These are phyloP conservation scores for Phengaris arion DNA, from an alignment of 2,888 invertebrate genomes.

Conservation along the genomic window DNA sequence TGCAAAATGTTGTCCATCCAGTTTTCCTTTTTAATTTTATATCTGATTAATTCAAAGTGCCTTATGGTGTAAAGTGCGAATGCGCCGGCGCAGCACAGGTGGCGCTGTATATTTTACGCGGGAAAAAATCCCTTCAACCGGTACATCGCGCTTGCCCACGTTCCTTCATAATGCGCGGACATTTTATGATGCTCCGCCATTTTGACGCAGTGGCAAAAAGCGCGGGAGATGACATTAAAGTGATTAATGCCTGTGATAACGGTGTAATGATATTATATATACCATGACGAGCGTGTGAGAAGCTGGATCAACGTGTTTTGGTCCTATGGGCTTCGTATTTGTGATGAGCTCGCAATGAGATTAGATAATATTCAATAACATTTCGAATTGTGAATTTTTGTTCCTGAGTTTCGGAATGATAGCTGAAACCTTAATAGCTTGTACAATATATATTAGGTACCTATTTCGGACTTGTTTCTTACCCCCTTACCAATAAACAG, in stretches of 20 bases:
- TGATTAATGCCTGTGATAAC: conserved; percentile 21
- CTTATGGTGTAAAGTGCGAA: conserved; percentile 10
- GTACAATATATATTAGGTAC: no score
- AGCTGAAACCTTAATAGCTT: background rate
- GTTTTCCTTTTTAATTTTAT: conserved; percentile 4
- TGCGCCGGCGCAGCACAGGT: conserved; percentile 27
- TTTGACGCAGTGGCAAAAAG: conserved; percentile 29
- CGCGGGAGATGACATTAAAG: conserved; percentile 24
- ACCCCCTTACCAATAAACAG: no score
- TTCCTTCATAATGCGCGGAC: conserved; percentile 31
- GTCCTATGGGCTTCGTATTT: background rate
- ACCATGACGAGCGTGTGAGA: conserved; percentile 12
- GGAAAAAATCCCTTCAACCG: conserved; percentile 27
- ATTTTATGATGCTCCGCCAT: conserved; percentile 32
- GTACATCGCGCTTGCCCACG: conserved; percentile 25
- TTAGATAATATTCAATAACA: background rate
- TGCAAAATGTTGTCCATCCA: background rate
- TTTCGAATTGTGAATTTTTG: background rate
- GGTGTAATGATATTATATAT: conserved; percentile 11
- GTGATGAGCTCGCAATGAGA: background rate
- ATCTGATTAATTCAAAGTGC: conserved; percentile 4
- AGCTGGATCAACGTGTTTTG: background rate
- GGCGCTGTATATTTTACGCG: conserved; percentile 34
- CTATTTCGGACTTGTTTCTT: no score
- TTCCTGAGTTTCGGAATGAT: background rate